A percentile compares a stretch with the other conserved stretches of the same genome.
phyloP scores from a whole-genome alignment of 2,113 vertebrate genomes.

The Cyrtonyx montezumae region DNA sequence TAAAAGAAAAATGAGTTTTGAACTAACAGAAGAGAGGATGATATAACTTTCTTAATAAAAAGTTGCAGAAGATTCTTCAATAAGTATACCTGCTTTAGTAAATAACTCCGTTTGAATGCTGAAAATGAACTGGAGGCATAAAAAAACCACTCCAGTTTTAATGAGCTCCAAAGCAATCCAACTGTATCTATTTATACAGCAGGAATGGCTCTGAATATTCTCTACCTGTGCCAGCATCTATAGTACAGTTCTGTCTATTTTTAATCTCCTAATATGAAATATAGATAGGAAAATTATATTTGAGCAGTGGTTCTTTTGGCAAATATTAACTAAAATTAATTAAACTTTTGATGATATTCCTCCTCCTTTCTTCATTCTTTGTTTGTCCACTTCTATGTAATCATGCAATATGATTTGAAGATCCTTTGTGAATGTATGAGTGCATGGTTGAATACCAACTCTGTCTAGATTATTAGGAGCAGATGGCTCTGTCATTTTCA shows the following conservation, averaged over 20 bases:
- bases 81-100: slow-evolving; percentile 8
- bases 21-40: neutral
- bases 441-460: slow-evolving; percentile 21
- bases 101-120: slow-evolving; percentile 34
- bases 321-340: slow-evolving; percentile 71
- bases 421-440: slow-evolving; percentile 29
- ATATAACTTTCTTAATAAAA: neutral
- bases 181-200: slow-evolving; percentile 63
- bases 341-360: slow-evolving; percentile 63
- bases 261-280: slow-evolving; percentile 64
- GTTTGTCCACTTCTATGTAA: slow-evolving; percentile 63
- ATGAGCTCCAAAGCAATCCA: slow-evolving; percentile 47
- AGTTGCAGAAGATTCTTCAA: slow-evolving; percentile 22
- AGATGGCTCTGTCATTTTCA: slow-evolving; percentile 24
- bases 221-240: slow-evolving; percentile 19
- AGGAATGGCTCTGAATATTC: slow-evolving; percentile 38
- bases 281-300: slow-evolving; percentile 67
- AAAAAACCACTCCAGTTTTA: slow-evolving; percentile 29
- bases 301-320: slow-evolving; percentile 52
- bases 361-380: slow-evolving; percentile 55
- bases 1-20: neutral
- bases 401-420: slow-evolving; percentile 41
- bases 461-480: neutral
- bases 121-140: slow-evolving; percentile 30
- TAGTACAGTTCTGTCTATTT: slow-evolving; percentile 27